Percentiles rank a stretch among this genome's conserved stretches.
Conservation (phyloP, 2,888 invertebrate species). For the Gibbula magus region DNA sequence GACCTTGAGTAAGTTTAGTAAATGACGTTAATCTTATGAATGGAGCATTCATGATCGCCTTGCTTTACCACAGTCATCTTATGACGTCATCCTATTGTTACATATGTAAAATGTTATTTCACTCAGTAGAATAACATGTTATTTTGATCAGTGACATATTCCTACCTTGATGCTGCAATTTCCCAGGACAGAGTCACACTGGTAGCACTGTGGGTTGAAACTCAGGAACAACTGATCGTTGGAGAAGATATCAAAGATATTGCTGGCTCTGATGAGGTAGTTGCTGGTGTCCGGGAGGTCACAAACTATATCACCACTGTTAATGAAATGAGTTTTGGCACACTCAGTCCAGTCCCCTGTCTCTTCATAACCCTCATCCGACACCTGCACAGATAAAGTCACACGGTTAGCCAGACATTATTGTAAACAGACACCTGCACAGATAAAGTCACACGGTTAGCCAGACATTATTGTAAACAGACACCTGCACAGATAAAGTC, state of each 20-base stretch:
- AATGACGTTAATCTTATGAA: too few species aligned
- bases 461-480: too few species aligned
- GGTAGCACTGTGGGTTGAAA: conserved; percentile 46
- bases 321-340: conserved; percentile 38
- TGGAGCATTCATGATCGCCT: too few species aligned
- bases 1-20: too few species aligned
- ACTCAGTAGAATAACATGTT: too few species aligned
- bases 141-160: background rate
- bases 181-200: conserved; percentile 36
- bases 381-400: conserved; percentile 36
- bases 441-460: too few species aligned
- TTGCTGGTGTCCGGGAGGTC: conserved; percentile 38
- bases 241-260: conserved; percentile 31
- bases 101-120: too few species aligned
- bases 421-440: too few species aligned
- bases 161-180: conserved; percentile 46
- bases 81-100: too few species aligned
- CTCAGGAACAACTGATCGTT: conserved; percentile 36
- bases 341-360: conserved; percentile 31
- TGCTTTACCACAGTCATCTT: too few species aligned
- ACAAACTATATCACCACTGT: conserved; percentile 45
- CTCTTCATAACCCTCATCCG: conserved; percentile 31
- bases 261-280: conserved; percentile 44
- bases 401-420: too few species aligned
- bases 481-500: too few species aligned